Conservation (phyloP, 2,797 vertebrate genomes). For the Borostomias antarcticus region DNA sequence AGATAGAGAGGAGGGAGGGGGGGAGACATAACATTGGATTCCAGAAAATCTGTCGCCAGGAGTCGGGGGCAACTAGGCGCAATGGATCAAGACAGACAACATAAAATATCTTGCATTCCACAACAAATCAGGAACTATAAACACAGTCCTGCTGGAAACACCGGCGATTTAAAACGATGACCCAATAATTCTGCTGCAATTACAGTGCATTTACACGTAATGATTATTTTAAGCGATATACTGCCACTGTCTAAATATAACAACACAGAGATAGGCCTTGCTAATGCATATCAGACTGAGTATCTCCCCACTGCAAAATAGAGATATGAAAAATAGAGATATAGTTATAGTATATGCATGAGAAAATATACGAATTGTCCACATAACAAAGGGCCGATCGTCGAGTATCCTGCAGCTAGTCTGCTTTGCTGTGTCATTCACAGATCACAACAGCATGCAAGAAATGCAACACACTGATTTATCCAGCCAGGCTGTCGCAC, state of each 20-base stretch:
- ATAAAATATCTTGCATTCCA: slow-evolving; percentile 29
- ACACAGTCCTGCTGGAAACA: not conserved
- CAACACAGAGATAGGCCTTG: no score
- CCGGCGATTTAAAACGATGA: not conserved
- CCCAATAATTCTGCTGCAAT: no score
- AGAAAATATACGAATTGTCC: slow-evolving; percentile 8
- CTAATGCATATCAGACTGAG: no score
- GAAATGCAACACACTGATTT: not conserved
- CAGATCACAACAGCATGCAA: not conserved
- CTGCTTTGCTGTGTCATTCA: slow-evolving; percentile 37
- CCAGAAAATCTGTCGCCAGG: slow-evolving; percentile 62
- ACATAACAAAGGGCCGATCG: slow-evolving; percentile 5
- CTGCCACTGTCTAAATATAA: not conserved
- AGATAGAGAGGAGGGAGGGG: not conserved
- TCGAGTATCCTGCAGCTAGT: not conserved
- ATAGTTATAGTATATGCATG: not conserved
- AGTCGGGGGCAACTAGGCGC: slow-evolving; percentile 62
- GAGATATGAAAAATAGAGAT: not conserved
- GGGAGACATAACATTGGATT: slow-evolving; percentile 76
- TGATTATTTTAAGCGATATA: no score
- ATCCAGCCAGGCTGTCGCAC: not conserved
- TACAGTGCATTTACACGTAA: not conserved
- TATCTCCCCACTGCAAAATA: not conserved
- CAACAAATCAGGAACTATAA: slow-evolving; percentile 15
- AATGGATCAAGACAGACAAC: slow-evolving; percentile 48